These are phyloP conservation scores for Smithornis capensis DNA, from an alignment of 2,113 vertebrate species.

Conservation along the genomic window DNA sequence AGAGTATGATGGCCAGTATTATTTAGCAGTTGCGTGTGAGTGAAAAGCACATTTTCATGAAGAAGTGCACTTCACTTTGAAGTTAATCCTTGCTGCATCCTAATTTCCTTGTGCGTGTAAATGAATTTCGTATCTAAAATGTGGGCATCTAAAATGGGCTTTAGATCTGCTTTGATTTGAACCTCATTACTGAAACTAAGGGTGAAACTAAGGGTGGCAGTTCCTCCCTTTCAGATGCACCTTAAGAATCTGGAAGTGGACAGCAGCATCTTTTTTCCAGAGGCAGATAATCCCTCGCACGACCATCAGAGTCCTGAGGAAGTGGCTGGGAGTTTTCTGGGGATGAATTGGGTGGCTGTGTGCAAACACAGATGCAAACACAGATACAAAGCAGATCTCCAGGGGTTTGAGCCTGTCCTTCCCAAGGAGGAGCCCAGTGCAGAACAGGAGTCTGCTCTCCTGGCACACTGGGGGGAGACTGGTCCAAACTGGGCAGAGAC, in stretches of 20 bases:
- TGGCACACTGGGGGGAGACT: no score
- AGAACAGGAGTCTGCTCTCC: background rate
- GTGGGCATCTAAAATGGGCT: background rate
- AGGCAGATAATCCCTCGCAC: background rate
- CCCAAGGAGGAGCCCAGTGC: background rate
- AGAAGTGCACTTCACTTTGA: background rate
- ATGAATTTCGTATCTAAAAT: background rate
- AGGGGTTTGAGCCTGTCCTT: background rate
- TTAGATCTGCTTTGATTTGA: background rate
- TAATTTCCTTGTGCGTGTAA: background rate
- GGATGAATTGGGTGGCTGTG: background rate
- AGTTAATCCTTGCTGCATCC: background rate
- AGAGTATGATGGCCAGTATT: background rate
- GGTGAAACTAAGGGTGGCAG: background rate
- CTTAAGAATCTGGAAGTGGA: background rate
- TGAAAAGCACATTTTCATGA: background rate
- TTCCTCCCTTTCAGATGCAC: background rate
- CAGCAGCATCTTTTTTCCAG: background rate
- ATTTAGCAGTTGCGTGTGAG: background rate
- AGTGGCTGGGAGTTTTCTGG: background rate
- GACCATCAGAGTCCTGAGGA: background rate
- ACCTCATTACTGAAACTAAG: background rate
- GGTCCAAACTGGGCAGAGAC: fast-evolving
- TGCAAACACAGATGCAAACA: background rate
- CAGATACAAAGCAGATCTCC: background rate